Percentiles rank a stretch among this genome's conserved stretches.
Evolutionary conservation across 2,888 invertebrate species (phyloP).

Genomic region (Phanerotoma sp.): DNA sequence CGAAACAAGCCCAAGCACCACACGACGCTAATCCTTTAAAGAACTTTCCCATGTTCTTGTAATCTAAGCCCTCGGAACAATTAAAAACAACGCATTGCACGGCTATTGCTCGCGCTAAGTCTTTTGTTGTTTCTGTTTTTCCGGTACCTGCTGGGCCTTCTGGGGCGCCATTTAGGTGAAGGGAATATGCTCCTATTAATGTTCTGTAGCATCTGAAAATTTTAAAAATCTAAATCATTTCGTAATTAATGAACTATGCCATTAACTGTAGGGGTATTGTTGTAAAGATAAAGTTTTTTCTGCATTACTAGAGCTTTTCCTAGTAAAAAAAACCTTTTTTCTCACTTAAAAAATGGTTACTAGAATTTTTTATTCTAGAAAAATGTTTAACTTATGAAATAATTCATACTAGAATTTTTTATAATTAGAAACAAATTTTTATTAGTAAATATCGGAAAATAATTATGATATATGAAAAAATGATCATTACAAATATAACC

Average conservation of each 20-base stretch:
- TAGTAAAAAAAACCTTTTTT: not conserved
- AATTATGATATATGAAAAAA: too few relatives aligned
- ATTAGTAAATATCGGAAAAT: too few relatives aligned
- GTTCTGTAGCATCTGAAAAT: constrained; percentile 71
- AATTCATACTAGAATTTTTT: too few relatives aligned
- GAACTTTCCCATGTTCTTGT: constrained; percentile 83
- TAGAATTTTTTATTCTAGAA: too few relatives aligned
- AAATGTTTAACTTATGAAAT: too few relatives aligned
- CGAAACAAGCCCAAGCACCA: constrained; percentile 88
- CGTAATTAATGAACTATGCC: not conserved
- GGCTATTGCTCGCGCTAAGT: constrained; percentile 87
- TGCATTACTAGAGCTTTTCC: too few relatives aligned
- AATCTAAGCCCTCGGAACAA: constrained; percentile 84
- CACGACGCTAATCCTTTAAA: constrained; percentile 82
- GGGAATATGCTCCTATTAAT: constrained; percentile 77
- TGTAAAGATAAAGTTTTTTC: too few relatives aligned
- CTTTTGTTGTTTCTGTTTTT: constrained; percentile 90
- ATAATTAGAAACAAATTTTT: too few relatives aligned
- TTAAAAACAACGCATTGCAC: constrained; percentile 89
- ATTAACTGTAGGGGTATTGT: too few relatives aligned
- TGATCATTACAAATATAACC: too few relatives aligned
- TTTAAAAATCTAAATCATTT: not conserved
- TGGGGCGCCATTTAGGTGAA: constrained; percentile 82
- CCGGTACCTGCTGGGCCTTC: constrained; percentile 87
- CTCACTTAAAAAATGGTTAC: too few relatives aligned